Base-by-base conservation (phyloP, 2,888 invertebrate species). In the Torymus texanus region DNA sequence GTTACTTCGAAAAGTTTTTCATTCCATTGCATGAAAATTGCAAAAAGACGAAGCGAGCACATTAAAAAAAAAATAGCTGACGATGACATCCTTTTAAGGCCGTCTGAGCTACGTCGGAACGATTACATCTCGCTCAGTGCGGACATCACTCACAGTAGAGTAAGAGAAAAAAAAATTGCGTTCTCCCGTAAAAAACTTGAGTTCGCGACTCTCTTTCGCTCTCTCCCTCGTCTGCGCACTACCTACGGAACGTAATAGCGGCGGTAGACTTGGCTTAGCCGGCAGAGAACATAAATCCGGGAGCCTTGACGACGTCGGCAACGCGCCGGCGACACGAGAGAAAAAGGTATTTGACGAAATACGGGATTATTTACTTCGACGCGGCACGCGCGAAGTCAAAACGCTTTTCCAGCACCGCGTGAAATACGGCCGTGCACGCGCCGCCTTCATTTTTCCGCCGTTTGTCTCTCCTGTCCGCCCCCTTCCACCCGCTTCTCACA, bases 371-470 rank as follows among this genome's bases (percentile, higher is more conserved):
- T 79, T 79, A 79, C 78, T 74, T 68, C 56, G 78, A 29, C 56
- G 70, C 29, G 3, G 63, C 74, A 41, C 73, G 66, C 76, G 81
- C 72, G 75, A 78, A 83, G 84, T 84, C 81, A 75, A 82, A 84
- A 81, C 73, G 78, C 82, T 82, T 82, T 84, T 80, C 82, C 75
- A 41, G 1, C 41, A 58, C 16, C 75, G 56, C 73, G 70, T 82
- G 82, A 85, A 82, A 84, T 83, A 83, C 71, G 79, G 74, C 24
- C 76, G 70, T 63, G 82, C 78, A 76, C 78, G 79, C 82, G 76
- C 59, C 13, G 62, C 82, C 82, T 84, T 85, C 84, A 85, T 85
- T 85, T 84, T 85, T 84, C 83, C 79, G 61, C 53, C 83, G 81
- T 83, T 85, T 83, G 83, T 83, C 83, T 82, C 81, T 68, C 41